Evolutionary conservation across 2,113 vertebrate species (phyloP).

Genomic region (Picathartes gymnocephalus): DNA sequence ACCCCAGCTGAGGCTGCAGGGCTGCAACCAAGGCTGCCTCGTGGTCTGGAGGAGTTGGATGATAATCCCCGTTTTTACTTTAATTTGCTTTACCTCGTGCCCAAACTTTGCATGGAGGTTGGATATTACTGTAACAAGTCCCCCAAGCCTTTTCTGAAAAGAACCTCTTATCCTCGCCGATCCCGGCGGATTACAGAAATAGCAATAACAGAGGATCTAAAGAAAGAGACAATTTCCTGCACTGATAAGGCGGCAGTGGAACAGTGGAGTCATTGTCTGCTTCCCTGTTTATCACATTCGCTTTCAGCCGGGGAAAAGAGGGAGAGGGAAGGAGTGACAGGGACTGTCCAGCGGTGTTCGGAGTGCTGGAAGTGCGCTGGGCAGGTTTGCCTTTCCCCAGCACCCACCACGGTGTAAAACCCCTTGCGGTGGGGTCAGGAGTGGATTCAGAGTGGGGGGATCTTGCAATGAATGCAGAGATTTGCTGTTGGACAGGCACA

Average conservation of each 20-base stretch:
- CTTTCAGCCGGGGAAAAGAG: not conserved
- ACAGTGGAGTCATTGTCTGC: constrained; percentile 58
- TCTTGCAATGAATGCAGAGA: not conserved
- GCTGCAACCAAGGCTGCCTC: not conserved
- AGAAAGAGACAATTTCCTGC: constrained; percentile 69
- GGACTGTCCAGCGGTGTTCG: not conserved
- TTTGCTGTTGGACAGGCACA: not conserved
- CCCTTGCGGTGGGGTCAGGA: not conserved
- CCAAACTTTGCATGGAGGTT: constrained; percentile 58
- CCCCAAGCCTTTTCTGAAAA: constrained; percentile 60
- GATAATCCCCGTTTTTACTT: not conserved
- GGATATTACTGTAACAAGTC: constrained; percentile 62
- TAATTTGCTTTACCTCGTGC: not conserved
- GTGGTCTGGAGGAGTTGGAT: not conserved
- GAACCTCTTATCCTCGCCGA: constrained; percentile 57
- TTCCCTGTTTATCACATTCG: constrained; percentile 38
- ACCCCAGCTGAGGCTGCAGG: not conserved
- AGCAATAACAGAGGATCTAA: constrained; percentile 59
- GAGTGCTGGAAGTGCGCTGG: not conserved
- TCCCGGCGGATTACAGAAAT: constrained; percentile 64
- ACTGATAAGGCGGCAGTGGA: constrained; percentile 45
- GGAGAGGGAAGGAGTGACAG: not conserved
- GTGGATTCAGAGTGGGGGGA: not conserved
- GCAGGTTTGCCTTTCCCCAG: not conserved
- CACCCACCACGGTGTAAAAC: fast-evolving